Conservation (phyloP, 1,140 invertebrate species). For the Myzus persicae region DNA sequence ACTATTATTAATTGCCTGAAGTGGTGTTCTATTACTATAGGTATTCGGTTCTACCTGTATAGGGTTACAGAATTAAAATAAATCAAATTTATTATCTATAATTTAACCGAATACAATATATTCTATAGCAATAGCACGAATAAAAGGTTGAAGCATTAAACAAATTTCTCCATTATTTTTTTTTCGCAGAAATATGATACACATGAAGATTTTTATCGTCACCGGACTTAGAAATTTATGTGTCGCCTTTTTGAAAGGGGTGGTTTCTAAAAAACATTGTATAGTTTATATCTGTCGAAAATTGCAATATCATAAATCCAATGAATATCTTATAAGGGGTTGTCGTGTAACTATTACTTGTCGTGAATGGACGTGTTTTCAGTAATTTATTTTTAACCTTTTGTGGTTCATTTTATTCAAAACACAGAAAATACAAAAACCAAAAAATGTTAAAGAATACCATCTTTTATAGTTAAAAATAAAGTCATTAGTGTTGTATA, state of each 20-base stretch:
- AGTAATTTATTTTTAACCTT: constrained; percentile 27
- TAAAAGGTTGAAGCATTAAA: neutral
- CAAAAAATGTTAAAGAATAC: neutral
- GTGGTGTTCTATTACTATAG: neutral
- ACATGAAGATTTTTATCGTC: neutral
- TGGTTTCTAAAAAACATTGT: constrained; percentile 21
- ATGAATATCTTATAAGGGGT: neutral
- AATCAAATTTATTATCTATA: neutral
- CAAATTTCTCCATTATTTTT: neutral
- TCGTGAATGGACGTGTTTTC: neutral
- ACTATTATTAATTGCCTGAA: neutral
- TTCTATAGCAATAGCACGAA: neutral
- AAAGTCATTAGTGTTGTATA: neutral
- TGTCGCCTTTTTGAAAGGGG: constrained; percentile 31
- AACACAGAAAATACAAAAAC: neutral
- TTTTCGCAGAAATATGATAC: neutral
- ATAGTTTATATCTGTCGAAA: constrained; percentile 26
- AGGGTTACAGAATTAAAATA: neutral
- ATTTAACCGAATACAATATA: neutral
- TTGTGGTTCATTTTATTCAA: constrained; percentile 3
- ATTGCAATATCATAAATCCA: constrained; percentile 50
- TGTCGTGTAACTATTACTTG: neutral
- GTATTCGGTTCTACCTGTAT: neutral
- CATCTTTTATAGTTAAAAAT: neutral
- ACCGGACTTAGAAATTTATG: neutral